These are phyloP conservation scores for Hypanus sabinus DNA, from an alignment of 2,113 vertebrate genomes.

Conservation along the genomic window DNA sequence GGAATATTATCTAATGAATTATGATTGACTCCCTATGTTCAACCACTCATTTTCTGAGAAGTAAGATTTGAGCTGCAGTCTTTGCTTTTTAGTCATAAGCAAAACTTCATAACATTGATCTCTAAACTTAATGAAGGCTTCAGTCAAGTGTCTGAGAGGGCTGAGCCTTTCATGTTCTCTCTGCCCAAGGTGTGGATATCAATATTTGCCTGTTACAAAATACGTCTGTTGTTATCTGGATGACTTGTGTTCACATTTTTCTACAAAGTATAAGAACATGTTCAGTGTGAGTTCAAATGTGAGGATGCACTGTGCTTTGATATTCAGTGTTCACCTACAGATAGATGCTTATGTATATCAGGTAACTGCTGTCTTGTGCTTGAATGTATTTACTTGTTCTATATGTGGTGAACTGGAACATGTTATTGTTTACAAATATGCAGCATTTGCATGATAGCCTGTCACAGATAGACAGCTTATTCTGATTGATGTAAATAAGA, in stretches of 20 bases:
- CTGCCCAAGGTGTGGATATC: neutral
- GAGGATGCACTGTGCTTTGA: slow-evolving; percentile 28
- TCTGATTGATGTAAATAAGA: slow-evolving; percentile 27
- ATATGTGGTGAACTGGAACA: neutral
- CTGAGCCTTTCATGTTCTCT: neutral
- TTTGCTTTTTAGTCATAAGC: neutral
- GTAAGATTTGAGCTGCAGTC: neutral
- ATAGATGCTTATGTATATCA: slow-evolving; percentile 22
- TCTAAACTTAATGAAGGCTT: neutral
- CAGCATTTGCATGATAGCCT: slow-evolving; percentile 13
- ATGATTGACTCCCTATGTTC: neutral
- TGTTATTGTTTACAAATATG: slow-evolving; percentile 27
- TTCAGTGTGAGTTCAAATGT: neutral
- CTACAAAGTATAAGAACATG: neutral
- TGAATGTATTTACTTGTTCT: slow-evolving; percentile 32
- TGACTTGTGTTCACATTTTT: neutral
- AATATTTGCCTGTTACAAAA: neutral
- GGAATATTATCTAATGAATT: neutral
- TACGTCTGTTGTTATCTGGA: neutral
- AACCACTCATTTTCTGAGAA: neutral
- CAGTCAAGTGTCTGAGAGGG: neutral
- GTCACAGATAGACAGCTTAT: neutral
- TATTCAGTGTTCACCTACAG: slow-evolving; percentile 14
- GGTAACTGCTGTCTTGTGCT: slow-evolving; percentile 25
- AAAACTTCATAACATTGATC: neutral